Evolutionary conservation across 2,888 invertebrate species (phyloP).

Genomic region (Eumacrocentrus americanus): DNA sequence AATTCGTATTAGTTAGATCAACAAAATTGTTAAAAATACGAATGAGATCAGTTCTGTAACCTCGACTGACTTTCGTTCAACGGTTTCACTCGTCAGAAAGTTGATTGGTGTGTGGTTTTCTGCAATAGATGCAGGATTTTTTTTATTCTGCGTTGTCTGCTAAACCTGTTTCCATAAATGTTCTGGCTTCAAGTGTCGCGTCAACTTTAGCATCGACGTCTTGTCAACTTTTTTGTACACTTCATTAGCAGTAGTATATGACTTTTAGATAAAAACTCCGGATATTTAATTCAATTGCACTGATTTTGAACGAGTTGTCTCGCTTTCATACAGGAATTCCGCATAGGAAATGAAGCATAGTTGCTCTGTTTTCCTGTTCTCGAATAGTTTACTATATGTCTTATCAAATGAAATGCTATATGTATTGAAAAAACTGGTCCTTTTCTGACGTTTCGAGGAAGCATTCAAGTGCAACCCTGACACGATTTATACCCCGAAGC

Average conservation of each 20-base stretch:
- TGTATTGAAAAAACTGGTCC: background rate
- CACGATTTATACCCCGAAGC: slow-evolving; percentile 35
- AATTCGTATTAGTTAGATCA: background rate
- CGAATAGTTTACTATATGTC: too few relatives aligned
- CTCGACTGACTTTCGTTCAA: slow-evolving; percentile 38
- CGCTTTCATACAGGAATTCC: background rate
- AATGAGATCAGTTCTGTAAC: slow-evolving; percentile 15
- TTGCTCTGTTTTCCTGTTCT: background rate
- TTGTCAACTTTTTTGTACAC: background rate
- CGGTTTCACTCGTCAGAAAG: slow-evolving; percentile 40
- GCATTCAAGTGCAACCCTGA: slow-evolving; percentile 32
- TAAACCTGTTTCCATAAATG: slow-evolving; percentile 16
- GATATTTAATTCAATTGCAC: background rate
- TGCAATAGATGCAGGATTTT: slow-evolving; percentile 23
- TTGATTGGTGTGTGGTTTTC: slow-evolving; percentile 28
- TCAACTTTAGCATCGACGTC: background rate
- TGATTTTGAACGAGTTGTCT: background rate
- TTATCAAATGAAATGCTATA: background rate
- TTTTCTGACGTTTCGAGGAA: slow-evolving; percentile 2
- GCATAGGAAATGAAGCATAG: background rate
- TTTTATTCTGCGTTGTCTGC: slow-evolving; percentile 2
- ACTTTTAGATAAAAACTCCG: background rate
- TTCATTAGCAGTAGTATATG: background rate
- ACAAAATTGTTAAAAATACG: background rate
- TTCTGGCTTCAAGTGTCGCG: slow-evolving; percentile 7